Conservation (phyloP, 2,888 invertebrate species). For the Drosophila prolongata region DNA sequence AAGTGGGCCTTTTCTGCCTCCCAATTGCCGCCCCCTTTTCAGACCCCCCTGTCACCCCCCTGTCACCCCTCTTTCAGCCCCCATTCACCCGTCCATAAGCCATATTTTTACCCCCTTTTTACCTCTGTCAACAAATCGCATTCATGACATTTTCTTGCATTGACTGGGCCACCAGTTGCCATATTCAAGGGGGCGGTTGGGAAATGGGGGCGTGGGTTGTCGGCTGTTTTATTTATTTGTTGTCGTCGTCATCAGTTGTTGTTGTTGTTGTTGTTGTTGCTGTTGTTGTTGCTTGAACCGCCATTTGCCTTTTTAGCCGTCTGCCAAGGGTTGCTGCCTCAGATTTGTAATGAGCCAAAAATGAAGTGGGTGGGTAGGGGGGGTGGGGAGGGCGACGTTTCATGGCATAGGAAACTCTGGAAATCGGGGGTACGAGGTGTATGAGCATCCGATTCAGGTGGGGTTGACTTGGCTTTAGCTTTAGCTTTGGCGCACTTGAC, state of each 20-base stretch:
- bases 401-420: background rate
- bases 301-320: constrained; percentile 52
- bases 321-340: constrained; percentile 47
- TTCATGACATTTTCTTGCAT: constrained; percentile 78
- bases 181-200: background rate
- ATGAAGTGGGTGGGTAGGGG: background rate
- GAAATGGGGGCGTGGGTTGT: constrained; percentile 12
- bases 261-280: background rate
- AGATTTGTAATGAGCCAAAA: constrained; percentile 34
- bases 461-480: constrained; percentile 48
- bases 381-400: background rate
- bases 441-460: constrained; percentile 9
- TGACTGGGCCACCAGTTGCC: constrained; percentile 65
- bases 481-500: constrained; percentile 75
- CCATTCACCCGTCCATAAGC: background rate
- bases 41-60: background rate
- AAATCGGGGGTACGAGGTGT: constrained; percentile 4
- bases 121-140: constrained; percentile 63
- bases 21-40: background rate
- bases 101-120: background rate
- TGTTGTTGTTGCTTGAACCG: constrained; percentile 19
- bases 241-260: constrained; percentile 17
- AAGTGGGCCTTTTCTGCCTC: constrained; percentile 41
- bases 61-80: background rate
- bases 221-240: constrained; percentile 43